phyloP scores from a whole-genome alignment of 37 sponge, comb jelly and placozoan genomes.

The Tethya wilhelma region DNA sequence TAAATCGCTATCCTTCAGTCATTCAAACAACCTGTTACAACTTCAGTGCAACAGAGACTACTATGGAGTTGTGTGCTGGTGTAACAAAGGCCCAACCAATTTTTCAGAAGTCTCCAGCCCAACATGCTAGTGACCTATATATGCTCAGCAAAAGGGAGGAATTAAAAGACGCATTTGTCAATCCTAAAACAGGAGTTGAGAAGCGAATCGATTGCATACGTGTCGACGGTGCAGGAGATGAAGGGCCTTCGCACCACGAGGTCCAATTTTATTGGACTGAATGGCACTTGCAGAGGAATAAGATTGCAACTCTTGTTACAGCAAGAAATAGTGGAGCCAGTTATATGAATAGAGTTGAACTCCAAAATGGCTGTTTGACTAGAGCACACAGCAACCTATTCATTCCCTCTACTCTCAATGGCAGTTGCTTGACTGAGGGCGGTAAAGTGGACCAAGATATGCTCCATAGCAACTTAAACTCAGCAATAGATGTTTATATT shows the following conservation, averaged over 20 bases:
- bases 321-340: constrained; percentile 36
- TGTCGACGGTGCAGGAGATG: constrained; percentile 31
- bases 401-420: constrained; percentile 36
- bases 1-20: constrained; percentile 44
- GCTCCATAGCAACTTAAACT: constrained; percentile 1
- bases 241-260: constrained; percentile 25
- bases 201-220: constrained; percentile 29
- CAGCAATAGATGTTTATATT: constrained; percentile 39
- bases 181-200: background rate
- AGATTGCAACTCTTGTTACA: constrained; percentile 15
- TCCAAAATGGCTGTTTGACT: too few species aligned
- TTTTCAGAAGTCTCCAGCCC: constrained; percentile 6
- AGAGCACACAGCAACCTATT: constrained; percentile 29
- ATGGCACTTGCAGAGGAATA: background rate
- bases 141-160: background rate
- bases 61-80: constrained; percentile 41
- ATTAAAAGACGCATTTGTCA: background rate
- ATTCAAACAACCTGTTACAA: constrained; percentile 57
- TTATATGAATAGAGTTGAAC: constrained; percentile 22
- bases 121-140: constrained; percentile 8
- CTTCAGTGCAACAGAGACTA: constrained; percentile 37
- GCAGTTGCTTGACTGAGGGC: constrained; percentile 22
- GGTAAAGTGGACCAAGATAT: constrained; percentile 20
- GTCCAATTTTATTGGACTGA: constrained; percentile 33
- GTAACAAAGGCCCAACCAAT: constrained; percentile 23